These are phyloP conservation scores for Trididemnum miniatum DNA, from an alignment of 23 tunicate species.

Conservation along the genomic window DNA sequence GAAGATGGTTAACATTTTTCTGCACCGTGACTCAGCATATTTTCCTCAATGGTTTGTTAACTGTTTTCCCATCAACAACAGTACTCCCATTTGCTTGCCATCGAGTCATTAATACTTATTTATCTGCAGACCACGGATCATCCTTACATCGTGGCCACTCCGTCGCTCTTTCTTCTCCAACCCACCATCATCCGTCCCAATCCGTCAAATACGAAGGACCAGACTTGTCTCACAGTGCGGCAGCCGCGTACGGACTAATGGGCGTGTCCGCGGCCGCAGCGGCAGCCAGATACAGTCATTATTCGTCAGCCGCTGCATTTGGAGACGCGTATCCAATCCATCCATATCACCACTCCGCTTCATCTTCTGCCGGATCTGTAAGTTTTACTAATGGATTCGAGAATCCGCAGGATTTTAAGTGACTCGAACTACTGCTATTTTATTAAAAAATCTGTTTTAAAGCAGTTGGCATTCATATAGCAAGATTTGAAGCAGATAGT, in stretches of 20 bases:
- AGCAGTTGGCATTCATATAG: too few relatives aligned
- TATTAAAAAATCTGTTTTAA: too few relatives aligned
- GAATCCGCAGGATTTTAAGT: too few relatives aligned
- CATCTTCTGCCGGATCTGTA: constrained; percentile 50
- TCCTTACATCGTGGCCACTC: constrained; percentile 60
- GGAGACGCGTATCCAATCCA: constrained; percentile 65
- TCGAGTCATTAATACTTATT: too few relatives aligned
- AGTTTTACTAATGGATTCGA: constrained; percentile 26
- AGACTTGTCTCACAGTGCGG: constrained; percentile 66
- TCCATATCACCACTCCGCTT: constrained; percentile 49
- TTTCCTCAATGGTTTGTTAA: too few relatives aligned
- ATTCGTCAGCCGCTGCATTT: constrained; percentile 55
- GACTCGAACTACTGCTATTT: too few relatives aligned
- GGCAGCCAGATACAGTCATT: constrained; percentile 68
- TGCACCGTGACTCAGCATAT: too few relatives aligned
- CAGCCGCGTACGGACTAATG: constrained; percentile 80
- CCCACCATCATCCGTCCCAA: constrained; percentile 50
- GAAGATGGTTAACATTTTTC: too few relatives aligned
- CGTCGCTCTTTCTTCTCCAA: constrained; percentile 53
- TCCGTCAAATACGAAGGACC: constrained; percentile 65
- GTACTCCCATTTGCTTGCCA: too few relatives aligned
- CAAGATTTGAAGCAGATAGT: too few relatives aligned
- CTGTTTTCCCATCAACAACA: too few relatives aligned
- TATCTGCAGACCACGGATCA: constrained; percentile 29
- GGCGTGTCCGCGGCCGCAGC: constrained; percentile 88